A percentile compares a stretch with the other conserved stretches of the same genome.
Conservation (phyloP, 2,888 invertebrate genomes). For the Drosophila borborema region DNA sequence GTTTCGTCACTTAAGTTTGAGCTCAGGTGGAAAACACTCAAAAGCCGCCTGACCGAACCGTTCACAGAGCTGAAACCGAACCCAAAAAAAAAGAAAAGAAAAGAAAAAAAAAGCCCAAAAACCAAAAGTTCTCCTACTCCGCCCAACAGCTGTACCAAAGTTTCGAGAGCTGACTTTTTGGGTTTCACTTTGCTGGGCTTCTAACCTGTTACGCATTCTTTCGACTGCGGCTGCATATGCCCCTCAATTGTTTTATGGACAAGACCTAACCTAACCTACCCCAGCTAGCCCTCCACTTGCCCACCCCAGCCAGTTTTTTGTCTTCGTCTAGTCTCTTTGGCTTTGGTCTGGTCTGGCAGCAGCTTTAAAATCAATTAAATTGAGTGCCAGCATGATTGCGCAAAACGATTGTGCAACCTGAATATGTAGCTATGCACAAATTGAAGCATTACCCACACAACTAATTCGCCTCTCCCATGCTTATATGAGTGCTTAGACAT, state of each 20-base stretch:
- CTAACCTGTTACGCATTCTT: slow-evolving; percentile 68
- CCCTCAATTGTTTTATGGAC: slow-evolving; percentile 46
- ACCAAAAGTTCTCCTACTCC: background rate
- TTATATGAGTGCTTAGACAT: background rate
- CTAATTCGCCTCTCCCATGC: background rate
- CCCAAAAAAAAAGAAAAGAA: slow-evolving; percentile 3
- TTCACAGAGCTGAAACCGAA: slow-evolving; percentile 48
- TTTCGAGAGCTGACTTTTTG: slow-evolving; percentile 31
- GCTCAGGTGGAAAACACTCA: slow-evolving; percentile 77
- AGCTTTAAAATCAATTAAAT: slow-evolving; percentile 77
- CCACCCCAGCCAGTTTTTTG: background rate
- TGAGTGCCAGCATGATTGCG: slow-evolving; percentile 69
- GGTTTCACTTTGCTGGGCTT: slow-evolving; percentile 18
- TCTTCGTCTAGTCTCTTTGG: slow-evolving; percentile 25
- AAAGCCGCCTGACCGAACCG: slow-evolving; percentile 72
- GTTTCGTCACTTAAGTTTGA: slow-evolving; percentile 79
- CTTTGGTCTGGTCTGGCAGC: slow-evolving; percentile 15
- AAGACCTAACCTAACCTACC: slow-evolving; percentile 12
- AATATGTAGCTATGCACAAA: slow-evolving; percentile 15
- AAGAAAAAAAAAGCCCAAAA: slow-evolving; percentile 1
- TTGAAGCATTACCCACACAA: background rate
- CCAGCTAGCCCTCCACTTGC: background rate
- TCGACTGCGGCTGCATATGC: slow-evolving; percentile 43
- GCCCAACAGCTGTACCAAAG: slow-evolving; percentile 21
- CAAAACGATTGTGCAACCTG: slow-evolving; percentile 50